A percentile compares a stretch with the other conserved stretches of the same genome.
Evolutionary conservation across 2,113 vertebrate species (phyloP).

Genomic region (Elephas maximus): DNA sequence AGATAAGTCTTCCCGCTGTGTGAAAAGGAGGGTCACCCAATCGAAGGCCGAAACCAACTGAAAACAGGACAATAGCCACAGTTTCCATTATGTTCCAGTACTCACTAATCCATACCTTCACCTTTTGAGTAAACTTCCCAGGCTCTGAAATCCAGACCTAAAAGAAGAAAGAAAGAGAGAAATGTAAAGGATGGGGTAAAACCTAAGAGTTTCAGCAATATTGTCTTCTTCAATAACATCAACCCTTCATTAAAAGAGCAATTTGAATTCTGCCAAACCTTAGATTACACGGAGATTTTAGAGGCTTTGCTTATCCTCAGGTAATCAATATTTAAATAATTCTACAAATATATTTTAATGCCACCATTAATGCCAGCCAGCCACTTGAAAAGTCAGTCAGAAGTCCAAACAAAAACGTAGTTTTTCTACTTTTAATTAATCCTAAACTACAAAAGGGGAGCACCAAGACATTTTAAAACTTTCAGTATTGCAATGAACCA

Average conservation of each 20-base stretch:
- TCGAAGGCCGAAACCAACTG: constrained; percentile 92
- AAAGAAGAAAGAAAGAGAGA: constrained; percentile 48
- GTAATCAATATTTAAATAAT: constrained; percentile 14
- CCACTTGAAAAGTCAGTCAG: background rate
- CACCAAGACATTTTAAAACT: background rate
- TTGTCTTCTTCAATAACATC: background rate
- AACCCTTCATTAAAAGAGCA: background rate
- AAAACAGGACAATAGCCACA: constrained; percentile 94
- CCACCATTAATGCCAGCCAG: background rate
- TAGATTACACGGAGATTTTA: background rate
- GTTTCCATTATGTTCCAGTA: constrained; percentile 98
- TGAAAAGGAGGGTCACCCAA: constrained; percentile 88
- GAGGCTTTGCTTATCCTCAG: background rate
- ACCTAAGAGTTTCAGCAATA: background rate
- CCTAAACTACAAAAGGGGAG: background rate
- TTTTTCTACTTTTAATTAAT: background rate
- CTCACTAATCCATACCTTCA: constrained; percentile 97
- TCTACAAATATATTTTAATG: constrained; percentile 2
- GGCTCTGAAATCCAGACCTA: constrained; percentile 97
- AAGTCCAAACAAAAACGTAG: background rate
- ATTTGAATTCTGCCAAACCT: constrained; percentile 5
- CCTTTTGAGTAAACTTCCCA: constrained; percentile 94
- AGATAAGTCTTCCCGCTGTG: constrained; percentile 92
- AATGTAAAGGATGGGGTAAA: background rate
- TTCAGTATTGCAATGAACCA: background rate